phyloP scores from a whole-genome alignment of 2,113 vertebrate species.

The Oncorhynchus masou region DNA sequence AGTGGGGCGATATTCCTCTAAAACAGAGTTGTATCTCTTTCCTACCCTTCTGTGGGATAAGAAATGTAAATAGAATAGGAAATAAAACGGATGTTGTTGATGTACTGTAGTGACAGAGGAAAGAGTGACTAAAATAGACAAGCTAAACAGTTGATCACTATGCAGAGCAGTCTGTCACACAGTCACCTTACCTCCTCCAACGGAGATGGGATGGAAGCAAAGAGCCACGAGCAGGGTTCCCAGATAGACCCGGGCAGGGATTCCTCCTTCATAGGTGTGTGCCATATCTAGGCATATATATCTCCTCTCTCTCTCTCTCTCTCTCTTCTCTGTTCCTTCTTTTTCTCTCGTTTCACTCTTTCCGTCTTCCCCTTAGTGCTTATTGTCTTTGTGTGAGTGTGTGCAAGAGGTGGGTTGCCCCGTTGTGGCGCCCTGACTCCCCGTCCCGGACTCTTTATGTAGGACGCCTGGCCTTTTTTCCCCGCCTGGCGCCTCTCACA shows the following conservation, averaged over 20 bases:
- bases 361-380: slow-evolving; percentile 18
- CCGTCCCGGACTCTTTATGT: slow-evolving; percentile 77
- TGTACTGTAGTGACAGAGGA: not conserved
- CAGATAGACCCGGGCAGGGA: slow-evolving; percentile 55
- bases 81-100: not conserved
- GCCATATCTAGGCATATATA: slow-evolving; percentile 61
- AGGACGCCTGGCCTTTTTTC: slow-evolving; percentile 73
- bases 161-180: not conserved
- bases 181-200: slow-evolving; percentile 70
- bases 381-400: slow-evolving; percentile 23
- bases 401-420: slow-evolving; percentile 59
- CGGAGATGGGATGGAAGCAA: slow-evolving; percentile 49
- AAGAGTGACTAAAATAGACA: slow-evolving; percentile 40
- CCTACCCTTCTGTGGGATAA: not conserved
- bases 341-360: slow-evolving; percentile 30
- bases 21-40: not conserved
- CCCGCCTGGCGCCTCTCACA: slow-evolving; percentile 66
- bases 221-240: slow-evolving; percentile 58
- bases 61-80: not conserved
- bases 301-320: not conserved
- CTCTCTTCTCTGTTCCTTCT: slow-evolving; percentile 30
- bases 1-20: slow-evolving; percentile 21
- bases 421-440: slow-evolving; percentile 54
- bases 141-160: slow-evolving; percentile 20
- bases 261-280: slow-evolving; percentile 51